phyloP scores from a whole-genome alignment of 2,888 invertebrate genomes.

The Homarus gammarus region DNA sequence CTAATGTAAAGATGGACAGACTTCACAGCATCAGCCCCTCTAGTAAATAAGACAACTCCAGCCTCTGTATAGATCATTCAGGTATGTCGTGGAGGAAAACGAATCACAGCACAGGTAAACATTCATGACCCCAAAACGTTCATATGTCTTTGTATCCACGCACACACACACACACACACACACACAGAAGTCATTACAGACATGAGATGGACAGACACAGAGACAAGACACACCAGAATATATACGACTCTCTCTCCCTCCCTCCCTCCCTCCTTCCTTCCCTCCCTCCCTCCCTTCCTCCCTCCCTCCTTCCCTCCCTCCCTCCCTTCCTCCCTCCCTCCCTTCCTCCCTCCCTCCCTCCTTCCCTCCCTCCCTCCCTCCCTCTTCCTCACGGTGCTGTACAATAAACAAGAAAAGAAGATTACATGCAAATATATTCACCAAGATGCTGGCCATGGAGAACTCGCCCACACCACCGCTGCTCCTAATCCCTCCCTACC shows the following conservation, averaged over 20 bases:
- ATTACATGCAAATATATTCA: conserved; percentile 57
- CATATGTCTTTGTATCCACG: background rate
- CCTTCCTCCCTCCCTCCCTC: background rate
- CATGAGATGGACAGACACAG: background rate
- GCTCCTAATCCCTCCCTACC: too few species aligned
- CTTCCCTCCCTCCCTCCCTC: background rate
- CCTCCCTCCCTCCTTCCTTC: background rate
- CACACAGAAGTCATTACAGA: background rate
- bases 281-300: background rate
- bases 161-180: conserved; percentile 21
- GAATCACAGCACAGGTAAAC: too few species aligned
- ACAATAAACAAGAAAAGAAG: conserved; percentile 50
- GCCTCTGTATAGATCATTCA: too few species aligned
- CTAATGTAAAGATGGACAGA: too few species aligned
- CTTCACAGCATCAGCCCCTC: too few species aligned
- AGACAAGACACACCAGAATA: background rate
- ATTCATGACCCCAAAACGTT: too few species aligned
- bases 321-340: background rate
- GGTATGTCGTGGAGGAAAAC: too few species aligned
- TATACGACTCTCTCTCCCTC: background rate
- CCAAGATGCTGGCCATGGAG: conserved; percentile 33
- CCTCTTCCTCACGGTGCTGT: background rate
- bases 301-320: background rate
- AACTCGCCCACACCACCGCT: background rate
- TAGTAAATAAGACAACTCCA: too few species aligned